These are phyloP conservation scores for Oophaga pumilio DNA, from an alignment of 2,113 vertebrate genomes.

Conservation along the genomic window DNA sequence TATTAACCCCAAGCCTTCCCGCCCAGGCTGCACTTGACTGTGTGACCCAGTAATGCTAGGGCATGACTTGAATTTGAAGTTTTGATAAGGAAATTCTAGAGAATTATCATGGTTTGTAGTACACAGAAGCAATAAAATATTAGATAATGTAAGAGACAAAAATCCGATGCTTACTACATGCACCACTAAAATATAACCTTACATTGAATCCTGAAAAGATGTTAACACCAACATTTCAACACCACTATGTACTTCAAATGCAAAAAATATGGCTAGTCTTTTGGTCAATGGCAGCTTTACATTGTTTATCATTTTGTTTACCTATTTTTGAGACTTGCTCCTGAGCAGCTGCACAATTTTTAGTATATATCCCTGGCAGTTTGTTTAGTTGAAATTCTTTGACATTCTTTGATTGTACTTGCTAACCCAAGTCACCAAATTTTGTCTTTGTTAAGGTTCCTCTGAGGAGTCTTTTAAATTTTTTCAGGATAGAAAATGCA, in stretches of 20 bases:
- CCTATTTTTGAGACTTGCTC: too few species aligned
- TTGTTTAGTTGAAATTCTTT: too few species aligned
- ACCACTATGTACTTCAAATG: too few species aligned
- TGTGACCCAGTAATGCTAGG: background rate
- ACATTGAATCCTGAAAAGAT: background rate
- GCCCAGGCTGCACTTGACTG: conserved; percentile 9
- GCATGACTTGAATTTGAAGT: background rate
- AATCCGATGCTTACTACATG: background rate
- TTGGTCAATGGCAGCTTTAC: background rate
- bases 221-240: too few species aligned
- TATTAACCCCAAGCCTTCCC: conserved; percentile 26
- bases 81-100: background rate
- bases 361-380: too few species aligned
- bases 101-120: background rate
- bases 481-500: too few species aligned
- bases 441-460: too few species aligned
- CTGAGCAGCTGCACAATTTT: too few species aligned
- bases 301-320: too few species aligned
- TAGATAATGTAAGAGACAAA: background rate
- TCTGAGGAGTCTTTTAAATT: too few species aligned
- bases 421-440: too few species aligned
- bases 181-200: background rate
- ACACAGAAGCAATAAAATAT: background rate
- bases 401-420: too few species aligned
- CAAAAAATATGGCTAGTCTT: background rate